Conservation (phyloP, 2,797 vertebrate genomes). For the Hozukius guyotensis region DNA sequence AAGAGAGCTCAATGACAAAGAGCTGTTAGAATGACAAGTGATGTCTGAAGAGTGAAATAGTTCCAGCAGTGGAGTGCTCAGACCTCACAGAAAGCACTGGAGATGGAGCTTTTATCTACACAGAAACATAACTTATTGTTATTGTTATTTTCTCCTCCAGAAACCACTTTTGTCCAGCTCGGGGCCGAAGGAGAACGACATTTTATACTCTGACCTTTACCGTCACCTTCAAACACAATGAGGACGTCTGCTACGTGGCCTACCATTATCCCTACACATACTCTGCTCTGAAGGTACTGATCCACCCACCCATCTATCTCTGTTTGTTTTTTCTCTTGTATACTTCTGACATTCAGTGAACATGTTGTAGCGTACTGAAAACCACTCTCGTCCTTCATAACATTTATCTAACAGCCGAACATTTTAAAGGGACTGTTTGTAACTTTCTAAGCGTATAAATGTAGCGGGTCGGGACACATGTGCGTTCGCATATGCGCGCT, state of each 20-base stretch:
- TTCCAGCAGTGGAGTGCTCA: background rate
- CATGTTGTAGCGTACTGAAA: too few species aligned
- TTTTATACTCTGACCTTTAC: constrained; percentile 92
- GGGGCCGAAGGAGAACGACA: constrained; percentile 53
- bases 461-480: too few species aligned
- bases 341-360: too few species aligned
- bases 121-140: background rate
- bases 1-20: background rate
- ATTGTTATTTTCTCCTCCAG: constrained; percentile 69
- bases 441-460: too few species aligned
- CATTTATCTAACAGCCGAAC: background rate
- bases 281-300: constrained; percentile 88
- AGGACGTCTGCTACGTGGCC: constrained; percentile 93
- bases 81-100: background rate
- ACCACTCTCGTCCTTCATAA: too few species aligned
- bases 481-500: too few species aligned
- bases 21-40: background rate
- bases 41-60: background rate
- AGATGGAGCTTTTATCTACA: background rate
- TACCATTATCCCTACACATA: constrained; percentile 96
- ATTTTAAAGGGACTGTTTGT: too few species aligned
- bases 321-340: background rate
- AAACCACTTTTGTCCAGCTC: constrained; percentile 85
- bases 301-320: too few species aligned
- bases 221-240: constrained; percentile 87